These are phyloP conservation scores for Drosophila sturtevanti DNA, from an alignment of 1,140 invertebrate species.

Conservation along the genomic window DNA sequence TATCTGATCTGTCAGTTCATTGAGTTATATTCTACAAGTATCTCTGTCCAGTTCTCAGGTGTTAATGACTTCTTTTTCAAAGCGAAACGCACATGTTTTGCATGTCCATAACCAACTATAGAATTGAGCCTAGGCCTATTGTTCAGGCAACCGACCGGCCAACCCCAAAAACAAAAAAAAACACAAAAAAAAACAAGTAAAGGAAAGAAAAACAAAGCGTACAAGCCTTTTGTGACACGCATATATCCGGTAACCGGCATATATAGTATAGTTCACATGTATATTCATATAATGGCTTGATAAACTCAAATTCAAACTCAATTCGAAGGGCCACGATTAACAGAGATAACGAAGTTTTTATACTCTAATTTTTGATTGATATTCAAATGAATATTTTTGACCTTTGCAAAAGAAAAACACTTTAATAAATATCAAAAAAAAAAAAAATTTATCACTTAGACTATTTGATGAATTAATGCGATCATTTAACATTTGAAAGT, in stretches of 20 bases:
- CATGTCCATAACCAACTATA: constrained; percentile 55
- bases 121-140: constrained; percentile 51
- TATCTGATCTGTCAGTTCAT: constrained; percentile 69
- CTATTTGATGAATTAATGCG: too few species aligned
- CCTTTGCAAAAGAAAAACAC: too few species aligned
- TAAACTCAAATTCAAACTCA: constrained; percentile 25
- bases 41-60: constrained; percentile 46
- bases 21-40: constrained; percentile 28
- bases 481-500: too few species aligned
- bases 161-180: constrained; percentile 56
- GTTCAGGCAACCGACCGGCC: constrained; percentile 50
- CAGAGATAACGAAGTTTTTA: background rate
- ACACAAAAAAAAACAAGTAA: constrained; percentile 24
- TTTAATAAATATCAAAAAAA: too few species aligned
- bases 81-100: constrained; percentile 39
- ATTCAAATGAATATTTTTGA: too few species aligned
- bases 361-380: too few species aligned
- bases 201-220: constrained; percentile 20
- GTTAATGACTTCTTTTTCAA: constrained; percentile 70
- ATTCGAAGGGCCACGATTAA: background rate
- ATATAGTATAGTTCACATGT: constrained; percentile 5
- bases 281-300: constrained; percentile 62
- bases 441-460: too few species aligned
- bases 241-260: constrained; percentile 68
- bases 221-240: constrained; percentile 68